Evolutionary conservation across 2,797 vertebrate species (phyloP), one percentile per base, ranked within the genome.

Genomic region (Galagoides demidoff): DNA sequence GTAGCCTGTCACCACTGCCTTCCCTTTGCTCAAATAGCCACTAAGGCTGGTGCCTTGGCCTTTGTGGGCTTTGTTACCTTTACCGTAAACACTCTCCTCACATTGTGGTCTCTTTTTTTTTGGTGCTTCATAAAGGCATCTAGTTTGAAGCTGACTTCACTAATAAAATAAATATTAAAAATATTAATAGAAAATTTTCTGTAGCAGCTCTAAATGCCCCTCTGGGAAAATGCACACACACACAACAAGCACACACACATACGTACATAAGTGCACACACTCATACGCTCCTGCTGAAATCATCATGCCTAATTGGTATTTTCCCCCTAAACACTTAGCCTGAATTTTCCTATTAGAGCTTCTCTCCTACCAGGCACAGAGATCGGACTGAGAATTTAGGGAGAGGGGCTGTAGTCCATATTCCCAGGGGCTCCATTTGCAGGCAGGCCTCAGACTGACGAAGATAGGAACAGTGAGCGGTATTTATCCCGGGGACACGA

Each of bases 401-500:
- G 68, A 64, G 22, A 81, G 85, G 13, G 6, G 17, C 25, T 86
- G 0, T 61, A 43, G 74, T 9, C 5, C 7, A 57, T 7, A 77
- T 5, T 88, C 77, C 14, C 73, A 23, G 16, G n/a, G 12, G 10
- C n/a, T 27, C 27, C 29, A 17, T 61, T 45, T 66, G 23, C 8
- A 27, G 9, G 25, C 22, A 55, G 6, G 16, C 13, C 22, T 93
- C 55, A 73, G n/a, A 63, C 2, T 55, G 39, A 37, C 37, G 59
- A 87, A 82, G 20, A 12, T 20, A 57, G 29, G 31, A 20, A 25
- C 55, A 29, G 3, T 49, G 34, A 77, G 52, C 19, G 45, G 13
- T 5, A 27, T 39, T 87, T 86, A 74, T 86, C 37, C 7, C n/a
- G 31, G 45, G 22, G 27, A 95, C 91, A 94, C 4, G 85, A 89